Conservation (phyloP, 2,888 invertebrate genomes). For the Pollenia angustigena region DNA sequence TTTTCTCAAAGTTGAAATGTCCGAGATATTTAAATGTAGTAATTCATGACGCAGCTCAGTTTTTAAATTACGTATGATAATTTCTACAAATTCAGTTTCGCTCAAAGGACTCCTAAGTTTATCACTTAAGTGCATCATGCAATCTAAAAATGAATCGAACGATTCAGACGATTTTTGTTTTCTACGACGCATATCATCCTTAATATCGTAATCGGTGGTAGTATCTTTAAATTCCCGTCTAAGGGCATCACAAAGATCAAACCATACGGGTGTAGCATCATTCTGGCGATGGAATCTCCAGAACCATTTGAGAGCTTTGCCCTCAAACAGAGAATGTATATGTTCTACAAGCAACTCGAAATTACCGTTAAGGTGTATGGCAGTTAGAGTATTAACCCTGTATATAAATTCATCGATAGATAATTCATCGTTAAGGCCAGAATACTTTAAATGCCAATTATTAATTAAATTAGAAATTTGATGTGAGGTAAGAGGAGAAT, state of each 20-base stretch:
- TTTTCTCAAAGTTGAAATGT: background rate
- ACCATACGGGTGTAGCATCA: background rate
- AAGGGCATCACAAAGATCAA: conserved; percentile 24
- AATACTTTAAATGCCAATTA: conserved; percentile 47
- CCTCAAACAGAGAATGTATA: conserved; percentile 30
- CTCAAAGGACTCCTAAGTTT: background rate
- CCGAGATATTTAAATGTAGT: conserved; percentile 8
- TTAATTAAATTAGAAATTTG: conserved; percentile 26
- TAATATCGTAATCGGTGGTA: conserved; percentile 21
- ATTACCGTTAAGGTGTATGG: conserved; percentile 33
- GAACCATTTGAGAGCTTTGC: conserved; percentile 53
- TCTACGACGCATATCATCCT: background rate
- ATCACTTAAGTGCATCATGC: conserved; percentile 5
- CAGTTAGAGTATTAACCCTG: conserved; percentile 41
- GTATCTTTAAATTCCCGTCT: conserved; percentile 42
- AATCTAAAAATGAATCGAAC: background rate
- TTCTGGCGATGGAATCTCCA: conserved; percentile 49
- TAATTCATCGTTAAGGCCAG: background rate
- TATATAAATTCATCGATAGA: conserved; percentile 55
- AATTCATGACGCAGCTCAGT: conserved; percentile 28
- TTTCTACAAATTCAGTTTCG: conserved; percentile 3
- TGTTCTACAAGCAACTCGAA: conserved; percentile 25
- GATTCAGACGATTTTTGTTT: conserved; percentile 7
- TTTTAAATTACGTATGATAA: conserved; percentile 26
- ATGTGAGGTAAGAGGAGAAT: background rate